phyloP scores from a whole-genome alignment of 2,797 vertebrate genomes.

The Chloroceryle amazona region DNA sequence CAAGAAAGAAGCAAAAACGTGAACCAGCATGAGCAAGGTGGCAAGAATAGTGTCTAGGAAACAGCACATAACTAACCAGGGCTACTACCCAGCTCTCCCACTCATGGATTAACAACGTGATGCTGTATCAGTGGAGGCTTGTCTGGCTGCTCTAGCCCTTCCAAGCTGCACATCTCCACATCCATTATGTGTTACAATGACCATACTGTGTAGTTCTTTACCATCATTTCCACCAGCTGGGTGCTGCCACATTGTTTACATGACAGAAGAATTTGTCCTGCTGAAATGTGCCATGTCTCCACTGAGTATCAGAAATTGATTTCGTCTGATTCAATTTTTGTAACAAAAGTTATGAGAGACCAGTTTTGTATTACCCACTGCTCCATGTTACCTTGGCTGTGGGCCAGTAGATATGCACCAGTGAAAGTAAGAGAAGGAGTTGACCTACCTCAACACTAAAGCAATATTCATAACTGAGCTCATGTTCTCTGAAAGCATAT shows the following conservation, averaged over 20 bases:
- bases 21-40: neutral
- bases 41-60: neutral
- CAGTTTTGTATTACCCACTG: neutral
- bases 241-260: neutral
- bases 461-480: neutral
- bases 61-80: neutral
- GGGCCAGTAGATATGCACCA: neutral
- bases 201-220: neutral
- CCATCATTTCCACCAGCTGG: neutral
- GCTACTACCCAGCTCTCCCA: neutral
- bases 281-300: neutral
- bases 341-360: neutral
- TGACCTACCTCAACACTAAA: neutral
- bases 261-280: neutral
- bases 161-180: neutral
- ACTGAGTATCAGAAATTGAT: neutral
- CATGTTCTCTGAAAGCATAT: neutral
- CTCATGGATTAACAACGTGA: rapidly evolving
- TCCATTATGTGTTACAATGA: neutral
- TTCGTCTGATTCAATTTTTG: neutral
- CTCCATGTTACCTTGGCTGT: neutral
- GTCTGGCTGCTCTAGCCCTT: neutral
- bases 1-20: neutral
- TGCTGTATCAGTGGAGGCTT: neutral
- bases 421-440: neutral